A percentile compares a stretch with the other conserved stretches of the same genome.
Conservation (phyloP, 2,113 vertebrate species). For the Antidorcas marsupialis region DNA sequence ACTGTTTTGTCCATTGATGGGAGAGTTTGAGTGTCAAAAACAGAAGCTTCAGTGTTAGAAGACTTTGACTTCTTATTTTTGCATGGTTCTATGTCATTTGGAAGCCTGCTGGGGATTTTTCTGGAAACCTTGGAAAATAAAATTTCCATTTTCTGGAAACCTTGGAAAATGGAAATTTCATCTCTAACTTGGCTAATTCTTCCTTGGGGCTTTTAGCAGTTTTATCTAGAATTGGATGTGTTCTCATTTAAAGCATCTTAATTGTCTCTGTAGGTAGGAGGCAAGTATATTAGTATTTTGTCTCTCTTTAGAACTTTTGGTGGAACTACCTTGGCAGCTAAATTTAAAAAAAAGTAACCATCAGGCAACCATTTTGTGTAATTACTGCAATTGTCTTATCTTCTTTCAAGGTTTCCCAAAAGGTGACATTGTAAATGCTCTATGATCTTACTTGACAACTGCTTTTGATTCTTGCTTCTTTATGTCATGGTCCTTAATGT, state of each 20-base stretch:
- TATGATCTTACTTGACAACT: background rate
- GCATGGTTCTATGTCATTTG: background rate
- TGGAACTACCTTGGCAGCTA: background rate
- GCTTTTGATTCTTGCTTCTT: background rate
- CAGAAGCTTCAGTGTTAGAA: background rate
- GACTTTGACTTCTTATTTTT: background rate
- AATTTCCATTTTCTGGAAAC: background rate
- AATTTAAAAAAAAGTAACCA: background rate
- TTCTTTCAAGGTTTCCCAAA: background rate
- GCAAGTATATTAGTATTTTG: background rate
- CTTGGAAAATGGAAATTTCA: slow-evolving; percentile 7
- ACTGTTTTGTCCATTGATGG: background rate
- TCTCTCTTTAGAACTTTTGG: background rate
- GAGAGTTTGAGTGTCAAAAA: background rate
- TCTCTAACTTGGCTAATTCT: background rate
- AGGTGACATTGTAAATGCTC: background rate
- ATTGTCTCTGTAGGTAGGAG: background rate
- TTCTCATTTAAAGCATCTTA: background rate
- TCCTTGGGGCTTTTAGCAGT: background rate
- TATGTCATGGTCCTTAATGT: background rate
- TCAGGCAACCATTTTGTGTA: background rate
- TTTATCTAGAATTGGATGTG: background rate
- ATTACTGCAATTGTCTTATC: background rate
- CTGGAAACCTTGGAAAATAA: background rate
- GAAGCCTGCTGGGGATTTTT: background rate